These are phyloP conservation scores for Mesorhabditis spiculigera DNA, from an alignment of 2,888 invertebrate genomes.

Conservation along the genomic window DNA sequence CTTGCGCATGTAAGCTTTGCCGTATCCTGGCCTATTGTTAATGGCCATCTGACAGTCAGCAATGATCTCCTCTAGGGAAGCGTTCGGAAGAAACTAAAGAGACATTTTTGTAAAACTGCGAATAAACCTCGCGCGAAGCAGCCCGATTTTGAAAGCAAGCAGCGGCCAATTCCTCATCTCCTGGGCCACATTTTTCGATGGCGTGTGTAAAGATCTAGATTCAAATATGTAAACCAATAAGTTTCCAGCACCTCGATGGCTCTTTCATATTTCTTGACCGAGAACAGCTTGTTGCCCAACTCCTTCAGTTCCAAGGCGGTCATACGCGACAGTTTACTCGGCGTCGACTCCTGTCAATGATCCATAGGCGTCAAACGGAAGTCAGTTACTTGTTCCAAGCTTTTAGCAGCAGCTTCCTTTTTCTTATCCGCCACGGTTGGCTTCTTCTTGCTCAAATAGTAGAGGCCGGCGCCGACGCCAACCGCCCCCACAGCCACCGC, in stretches of 20 bases:
- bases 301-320: constrained; percentile 15
- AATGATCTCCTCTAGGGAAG: constrained; percentile 13
- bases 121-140: constrained; percentile 18
- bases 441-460: not conserved
- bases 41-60: constrained; percentile 20
- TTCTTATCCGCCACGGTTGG: not conserved
- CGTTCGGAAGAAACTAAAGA: not conserved
- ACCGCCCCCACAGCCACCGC: not conserved
- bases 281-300: constrained; percentile 18
- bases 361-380: not conserved
- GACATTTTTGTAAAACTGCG: not conserved
- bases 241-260: constrained; percentile 14
- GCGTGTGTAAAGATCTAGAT: constrained; percentile 16
- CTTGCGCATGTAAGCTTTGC: constrained; percentile 59
- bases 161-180: constrained; percentile 11
- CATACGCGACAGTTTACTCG: not conserved
- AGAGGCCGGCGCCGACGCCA: not conserved
- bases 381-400: too few relatives aligned
- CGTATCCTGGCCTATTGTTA: constrained; percentile 59
- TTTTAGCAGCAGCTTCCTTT: not conserved
- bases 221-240: not conserved
- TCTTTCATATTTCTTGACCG: constrained; percentile 15
- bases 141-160: constrained; percentile 21
- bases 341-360: not conserved
- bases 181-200: constrained; percentile 10